phyloP scores from a whole-genome alignment of 2,113 vertebrate genomes.

The Damaliscus lunatus region DNA sequence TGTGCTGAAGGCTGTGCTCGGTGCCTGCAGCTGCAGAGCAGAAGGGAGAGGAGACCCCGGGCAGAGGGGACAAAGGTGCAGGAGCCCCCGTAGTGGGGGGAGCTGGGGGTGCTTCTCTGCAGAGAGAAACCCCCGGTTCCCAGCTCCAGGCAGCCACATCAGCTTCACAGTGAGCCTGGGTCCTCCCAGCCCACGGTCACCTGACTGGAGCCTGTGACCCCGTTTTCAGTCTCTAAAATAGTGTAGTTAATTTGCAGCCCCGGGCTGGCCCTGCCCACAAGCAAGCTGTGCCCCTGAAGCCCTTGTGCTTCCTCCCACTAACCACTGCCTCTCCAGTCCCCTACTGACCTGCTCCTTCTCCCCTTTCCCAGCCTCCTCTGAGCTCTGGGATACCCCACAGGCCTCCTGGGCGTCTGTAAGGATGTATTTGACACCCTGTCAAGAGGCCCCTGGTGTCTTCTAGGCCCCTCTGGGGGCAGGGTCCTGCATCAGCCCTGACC shows the following conservation, averaged over 20 bases:
- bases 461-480: neutral
- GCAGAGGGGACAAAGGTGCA: accelerated
- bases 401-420: neutral
- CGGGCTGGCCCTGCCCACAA: neutral
- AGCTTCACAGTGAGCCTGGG: neutral
- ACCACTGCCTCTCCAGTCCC: accelerated
- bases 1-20: neutral
- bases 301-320: neutral
- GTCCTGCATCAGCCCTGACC: neutral
- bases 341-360: neutral
- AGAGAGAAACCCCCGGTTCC: neutral
- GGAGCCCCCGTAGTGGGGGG: accelerated
- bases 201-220: neutral
- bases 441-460: neutral
- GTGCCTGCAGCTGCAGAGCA: neutral
- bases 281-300: neutral
- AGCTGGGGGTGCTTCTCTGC: neutral
- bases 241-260: neutral
- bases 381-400: accelerated
- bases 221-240: neutral
- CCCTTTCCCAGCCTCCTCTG: neutral
- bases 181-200: neutral
- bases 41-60: accelerated
- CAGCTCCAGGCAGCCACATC: neutral
- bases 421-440: neutral